phyloP scores from a whole-genome alignment of 1,140 invertebrate genomes.

The Papilio xuthus region DNA sequence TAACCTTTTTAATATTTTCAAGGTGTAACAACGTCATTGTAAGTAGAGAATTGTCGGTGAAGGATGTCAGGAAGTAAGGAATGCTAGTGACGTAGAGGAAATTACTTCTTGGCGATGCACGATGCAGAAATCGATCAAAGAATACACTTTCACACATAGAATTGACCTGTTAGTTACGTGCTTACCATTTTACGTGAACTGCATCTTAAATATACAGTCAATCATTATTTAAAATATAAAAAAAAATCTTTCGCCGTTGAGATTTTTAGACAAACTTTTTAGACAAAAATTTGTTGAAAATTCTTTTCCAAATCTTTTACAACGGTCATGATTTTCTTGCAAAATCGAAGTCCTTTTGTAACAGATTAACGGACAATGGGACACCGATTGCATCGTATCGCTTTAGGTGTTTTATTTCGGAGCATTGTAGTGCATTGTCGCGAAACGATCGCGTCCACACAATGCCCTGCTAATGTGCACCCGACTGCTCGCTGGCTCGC shows the following conservation, averaged over 20 bases:
- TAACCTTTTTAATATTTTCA: neutral
- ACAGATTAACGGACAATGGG: constrained; percentile 69
- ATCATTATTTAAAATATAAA: neutral
- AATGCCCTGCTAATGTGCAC: constrained; percentile 45
- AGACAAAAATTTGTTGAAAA: neutral
- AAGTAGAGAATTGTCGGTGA: neutral
- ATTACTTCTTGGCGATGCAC: constrained; percentile 51
- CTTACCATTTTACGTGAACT: neutral
- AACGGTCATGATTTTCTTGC: constrained; percentile 48
- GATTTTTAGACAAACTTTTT: too few species aligned
- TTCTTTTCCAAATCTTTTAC: neutral
- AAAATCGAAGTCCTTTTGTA: constrained; percentile 65
- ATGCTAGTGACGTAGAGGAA: constrained; percentile 53
- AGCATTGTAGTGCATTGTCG: constrained; percentile 63
- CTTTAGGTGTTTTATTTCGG: constrained; percentile 70
- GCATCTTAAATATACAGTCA: neutral
- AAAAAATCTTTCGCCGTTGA: neutral
- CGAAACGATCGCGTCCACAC: constrained; percentile 64
- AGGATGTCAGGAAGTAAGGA: constrained; percentile 12
- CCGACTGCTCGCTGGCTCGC: neutral
- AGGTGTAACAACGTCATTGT: neutral
- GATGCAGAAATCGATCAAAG: constrained; percentile 42
- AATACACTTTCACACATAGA: neutral
- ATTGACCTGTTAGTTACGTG: constrained; percentile 16
- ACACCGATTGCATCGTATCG: constrained; percentile 63